Percentiles rank a stretch among this genome's conserved stretches.
Conservation (phyloP, 2,888 invertebrate species). For the Meandrusa payeni region DNA sequence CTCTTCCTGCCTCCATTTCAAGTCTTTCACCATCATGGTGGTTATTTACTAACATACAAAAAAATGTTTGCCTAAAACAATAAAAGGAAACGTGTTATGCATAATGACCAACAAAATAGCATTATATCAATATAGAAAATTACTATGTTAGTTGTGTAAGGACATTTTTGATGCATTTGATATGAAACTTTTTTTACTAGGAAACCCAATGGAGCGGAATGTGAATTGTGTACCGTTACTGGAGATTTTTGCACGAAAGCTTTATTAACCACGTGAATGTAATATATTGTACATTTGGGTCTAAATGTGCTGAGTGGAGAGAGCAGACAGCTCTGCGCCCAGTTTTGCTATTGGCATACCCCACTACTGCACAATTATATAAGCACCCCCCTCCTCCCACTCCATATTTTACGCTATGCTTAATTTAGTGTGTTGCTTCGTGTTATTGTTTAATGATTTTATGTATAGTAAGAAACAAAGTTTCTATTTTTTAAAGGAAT, state of each 20-base stretch:
- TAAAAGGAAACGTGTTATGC: no score
- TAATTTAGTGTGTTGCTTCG: slow-evolving; percentile 78
- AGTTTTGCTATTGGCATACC: slow-evolving; percentile 78
- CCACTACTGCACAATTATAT: slow-evolving; percentile 53
- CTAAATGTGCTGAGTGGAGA: slow-evolving; percentile 77
- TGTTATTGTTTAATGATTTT: slow-evolving; percentile 74
- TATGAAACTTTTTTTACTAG: slow-evolving; percentile 81
- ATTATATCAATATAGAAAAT: slow-evolving; percentile 64
- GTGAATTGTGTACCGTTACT: slow-evolving; percentile 72
- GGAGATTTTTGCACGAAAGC: slow-evolving; percentile 74
- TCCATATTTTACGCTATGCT: slow-evolving; percentile 72
- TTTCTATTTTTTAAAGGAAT: slow-evolving; percentile 73
- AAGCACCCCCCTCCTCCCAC: slow-evolving; percentile 62
- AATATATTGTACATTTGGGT: slow-evolving; percentile 81
- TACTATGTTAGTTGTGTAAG: slow-evolving; percentile 79
- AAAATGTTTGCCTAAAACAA: no score
- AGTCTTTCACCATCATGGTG: no score
- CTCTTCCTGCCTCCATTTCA: no score
- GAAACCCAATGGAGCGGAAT: slow-evolving; percentile 69
- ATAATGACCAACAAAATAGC: no score
- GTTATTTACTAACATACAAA: no score
- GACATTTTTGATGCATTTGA: slow-evolving; percentile 81
- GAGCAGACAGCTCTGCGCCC: slow-evolving; percentile 74
- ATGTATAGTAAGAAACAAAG: slow-evolving; percentile 73
- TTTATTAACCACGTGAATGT: slow-evolving; percentile 75